Conservation (phyloP, 2,797 vertebrate genomes). For the Gorsachius magnificus region DNA sequence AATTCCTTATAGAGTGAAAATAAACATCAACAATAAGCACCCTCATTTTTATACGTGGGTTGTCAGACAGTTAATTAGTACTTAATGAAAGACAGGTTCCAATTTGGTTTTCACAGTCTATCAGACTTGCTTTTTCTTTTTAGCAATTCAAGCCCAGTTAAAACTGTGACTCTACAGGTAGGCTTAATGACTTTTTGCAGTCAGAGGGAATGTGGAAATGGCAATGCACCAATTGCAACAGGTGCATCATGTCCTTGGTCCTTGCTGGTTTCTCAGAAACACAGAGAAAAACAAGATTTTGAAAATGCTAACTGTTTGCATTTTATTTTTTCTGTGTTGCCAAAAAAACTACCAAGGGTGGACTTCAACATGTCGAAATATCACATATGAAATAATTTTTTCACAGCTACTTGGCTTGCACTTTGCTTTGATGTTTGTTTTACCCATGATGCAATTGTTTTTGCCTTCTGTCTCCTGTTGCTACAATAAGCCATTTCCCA, state of each 20-base stretch:
- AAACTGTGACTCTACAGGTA: neutral
- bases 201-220: neutral
- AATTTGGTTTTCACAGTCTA: neutral
- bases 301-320: neutral
- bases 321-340: neutral
- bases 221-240: neutral
- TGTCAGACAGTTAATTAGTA: slow-evolving; percentile 46
- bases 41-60: neutral
- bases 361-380: rapidly evolving
- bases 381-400: neutral
- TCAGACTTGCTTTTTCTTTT: neutral
- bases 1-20: neutral
- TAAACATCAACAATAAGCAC: neutral
- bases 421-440: slow-evolving; percentile 19
- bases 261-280: neutral
- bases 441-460: slow-evolving; percentile 14
- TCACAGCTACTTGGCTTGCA: neutral
- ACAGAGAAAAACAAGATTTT: neutral
- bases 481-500: slow-evolving; percentile 63
- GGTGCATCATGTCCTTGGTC: neutral
- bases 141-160: neutral
- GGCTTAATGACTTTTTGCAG: neutral
- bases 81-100: neutral
- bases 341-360: neutral
- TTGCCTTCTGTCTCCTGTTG: slow-evolving; percentile 34